Evolutionary conservation across 2,113 vertebrate species (phyloP), one percentile per base, ranked within the genome.

Genomic region (Triplophysa rosa): DNA sequence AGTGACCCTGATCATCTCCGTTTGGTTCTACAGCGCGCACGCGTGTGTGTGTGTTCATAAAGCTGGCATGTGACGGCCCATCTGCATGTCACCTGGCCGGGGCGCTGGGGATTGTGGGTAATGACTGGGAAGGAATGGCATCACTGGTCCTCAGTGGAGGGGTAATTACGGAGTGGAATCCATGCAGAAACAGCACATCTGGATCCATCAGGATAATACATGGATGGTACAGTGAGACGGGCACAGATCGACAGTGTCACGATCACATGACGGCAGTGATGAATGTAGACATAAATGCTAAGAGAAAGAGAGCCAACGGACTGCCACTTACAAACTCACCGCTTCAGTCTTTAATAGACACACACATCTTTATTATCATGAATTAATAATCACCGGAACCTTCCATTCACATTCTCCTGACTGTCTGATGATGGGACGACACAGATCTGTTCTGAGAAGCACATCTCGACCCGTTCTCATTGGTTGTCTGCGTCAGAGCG

Each of bases 131-230:
- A 93, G 90, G 85, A 93, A 92, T 91, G 88, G 91, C 89, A 86
- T 90, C 87, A 86, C 90, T 62, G 89, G 89, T 90, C 88, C 86
- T 85, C 64, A 80, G 87, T 89, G 81, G 86, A 88, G 87, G 88
- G 87, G 90, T 93, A 93, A 94, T 94, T 94, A 94, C 89, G 88
- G 87, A 88, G 86, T 89, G 89, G 86, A 93, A 93, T 87, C 89
- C 93, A 94, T 92, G 93, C 93, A 93, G 91, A 94, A 94, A 93
- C 89, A 84, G 83, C 91, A 93, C 93, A 94, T 93, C 93, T 93
- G 92, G 91, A 93, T 90, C 80, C 80, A 87, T 67, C 85, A 90
- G 86, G 88, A 87, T 86, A 88, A 90, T 84, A 67, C 73, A 23
- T 16, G 73, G 84, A 82, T 83, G 80, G 84, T 82, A 84, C 80